Evolutionary conservation across 2,888 invertebrate species (phyloP), one percentile per base, ranked within the genome.

Genomic region (Pristionchus entomophagus): DNA sequence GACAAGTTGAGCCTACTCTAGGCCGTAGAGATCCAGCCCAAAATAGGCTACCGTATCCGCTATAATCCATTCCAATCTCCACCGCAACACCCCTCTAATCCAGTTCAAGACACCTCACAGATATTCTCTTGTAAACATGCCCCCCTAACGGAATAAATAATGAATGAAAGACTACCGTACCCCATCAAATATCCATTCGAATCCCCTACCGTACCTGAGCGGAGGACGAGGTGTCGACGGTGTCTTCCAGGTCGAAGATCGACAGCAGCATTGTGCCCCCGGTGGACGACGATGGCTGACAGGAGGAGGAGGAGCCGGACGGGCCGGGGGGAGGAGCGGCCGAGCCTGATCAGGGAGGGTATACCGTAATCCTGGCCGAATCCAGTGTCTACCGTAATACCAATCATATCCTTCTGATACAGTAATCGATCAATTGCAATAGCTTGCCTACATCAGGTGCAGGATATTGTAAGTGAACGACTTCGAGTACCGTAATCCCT

Each of bases 201-300:
- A 29, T 22, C 32, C 32, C 62, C 22, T 59, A 65, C 65, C 32
- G 65, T 65, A 65, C 65, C 65, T 65, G 65, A 35, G 35, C 35
- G 35, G 65, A 19, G 35, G 65, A 19, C 35, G 62, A 62, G 62
- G 35, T 35, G 29, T 29, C 59, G 19, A 41, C 73, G 0, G 41
- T 26, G 41, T 73, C 73, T n/a, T 73, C 73, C n/a, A 73, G 73
- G 26, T 73, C 73, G 73, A 73, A 73, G 17, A 73, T 73, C 17
- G 73, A 73, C 26, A 73, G 41, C 45, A 73, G 45, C 73, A 73
- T 73, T 35, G 41, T 41, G 45, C 73, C 73, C 22, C n/a, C n/a
- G n/a, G n/a, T n/a, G n/a, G n/a, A n/a, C n/a, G n/a, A n/a, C 19
- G 65, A 19, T 65, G 65, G 32, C 35, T 19, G 65, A 19, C 32